Evolutionary conservation across 92 coral and sea anemone species (phyloP).

Genomic region (Palythoa grandiflora): DNA sequence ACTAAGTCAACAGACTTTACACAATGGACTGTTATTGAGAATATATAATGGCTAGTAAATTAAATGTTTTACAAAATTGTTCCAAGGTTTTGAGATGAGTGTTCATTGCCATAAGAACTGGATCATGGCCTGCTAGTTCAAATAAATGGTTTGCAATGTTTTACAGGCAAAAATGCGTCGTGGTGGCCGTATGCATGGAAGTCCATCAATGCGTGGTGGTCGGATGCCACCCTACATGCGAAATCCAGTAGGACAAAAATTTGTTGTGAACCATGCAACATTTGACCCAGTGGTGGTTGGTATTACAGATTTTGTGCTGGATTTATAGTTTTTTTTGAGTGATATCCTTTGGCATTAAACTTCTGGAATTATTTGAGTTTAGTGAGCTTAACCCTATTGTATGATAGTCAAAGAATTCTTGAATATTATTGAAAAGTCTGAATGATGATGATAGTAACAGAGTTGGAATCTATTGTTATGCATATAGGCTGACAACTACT

Average conservation of each 20-base stretch:
- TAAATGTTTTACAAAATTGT: too few relatives aligned
- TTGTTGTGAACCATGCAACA: conserved; percentile 92
- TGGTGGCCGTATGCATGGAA: conserved; percentile 81
- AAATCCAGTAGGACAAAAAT: conserved; percentile 87
- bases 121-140: neutral
- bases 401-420: too few relatives aligned
- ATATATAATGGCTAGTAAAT: too few relatives aligned
- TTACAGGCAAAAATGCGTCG: conserved; percentile 67
- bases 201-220: conserved; percentile 83
- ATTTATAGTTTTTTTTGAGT: neutral
- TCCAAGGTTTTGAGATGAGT: too few relatives aligned
- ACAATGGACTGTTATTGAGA: too few relatives aligned
- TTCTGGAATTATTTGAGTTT: too few relatives aligned
- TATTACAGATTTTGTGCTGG: neutral
- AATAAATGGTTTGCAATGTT: neutral
- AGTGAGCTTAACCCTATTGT: too few relatives aligned
- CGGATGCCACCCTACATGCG: conserved; percentile 89
- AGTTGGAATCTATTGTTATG: too few relatives aligned
- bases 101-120: neutral
- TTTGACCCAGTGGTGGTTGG: conserved; percentile 92
- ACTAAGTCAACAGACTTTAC: too few relatives aligned
- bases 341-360: neutral
- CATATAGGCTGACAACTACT: conserved; percentile 79
- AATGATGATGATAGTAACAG: too few relatives aligned
- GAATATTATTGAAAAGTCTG: too few relatives aligned